Base-by-base conservation (phyloP, 2,797 vertebrate genomes). In the Brachyalestes nurse region DNA sequence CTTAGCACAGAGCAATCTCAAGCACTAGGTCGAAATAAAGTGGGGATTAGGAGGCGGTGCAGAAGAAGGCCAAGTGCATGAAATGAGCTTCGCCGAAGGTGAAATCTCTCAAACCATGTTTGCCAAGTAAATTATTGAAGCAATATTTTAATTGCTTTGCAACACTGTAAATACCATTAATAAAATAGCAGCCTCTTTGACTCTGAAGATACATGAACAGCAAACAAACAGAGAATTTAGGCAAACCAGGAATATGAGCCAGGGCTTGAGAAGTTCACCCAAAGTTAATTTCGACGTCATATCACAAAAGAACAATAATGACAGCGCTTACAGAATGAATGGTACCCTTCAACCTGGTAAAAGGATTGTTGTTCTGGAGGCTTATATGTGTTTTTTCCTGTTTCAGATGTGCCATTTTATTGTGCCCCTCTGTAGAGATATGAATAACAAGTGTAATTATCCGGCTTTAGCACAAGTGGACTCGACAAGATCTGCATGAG, bases 81-180 rank as follows among this genome's bases (percentile, higher is more conserved):
- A 79, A 79, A 64, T 72, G 25, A 74, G 70, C 64, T 82, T 72
- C 2, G 58, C 74, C 80, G 28, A 6, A 34, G 66, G 67, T 76
- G 25, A 71, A 71, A 62, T 71, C 65, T 53, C 16, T 28, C 3
- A 16, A 34, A 14, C 53, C 45, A 47, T 45, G 55, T 49, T 78
- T 60, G 34, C 2, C 38, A 1, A 17, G 57, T 72, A 25, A 51
- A 72, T 72, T 71, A 78, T 75, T 61, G 34, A 75, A 40, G n/a
- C 17, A 49, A 19, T 14, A 23, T 53, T 70, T 75, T 75, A 80
- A 67, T 81, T 70, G 72, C 42, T 75, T 70, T 23, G 55, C 53
- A 40, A 21, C 4, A 0, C 58, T 47, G 66, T 78, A 72, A 61
- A 79, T 79, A 62, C 17, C 42, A 71, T 79, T 71, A 61, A 70